Conservation (phyloP, 2,888 invertebrate genomes). For the Cistogaster globosa region DNA sequence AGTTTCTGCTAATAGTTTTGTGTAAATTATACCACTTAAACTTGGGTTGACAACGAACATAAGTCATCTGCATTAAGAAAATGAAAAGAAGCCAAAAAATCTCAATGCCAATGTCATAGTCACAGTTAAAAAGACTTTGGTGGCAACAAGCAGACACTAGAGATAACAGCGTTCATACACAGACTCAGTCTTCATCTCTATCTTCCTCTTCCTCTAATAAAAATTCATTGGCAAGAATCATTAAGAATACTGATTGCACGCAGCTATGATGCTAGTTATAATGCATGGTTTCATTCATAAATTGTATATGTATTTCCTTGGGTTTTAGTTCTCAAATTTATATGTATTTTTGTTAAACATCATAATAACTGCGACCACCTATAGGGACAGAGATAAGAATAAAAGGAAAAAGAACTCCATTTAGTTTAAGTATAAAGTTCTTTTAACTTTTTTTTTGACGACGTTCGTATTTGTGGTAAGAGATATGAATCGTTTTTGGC, state of each 20-base stretch:
- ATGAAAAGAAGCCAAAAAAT: conserved; percentile 61
- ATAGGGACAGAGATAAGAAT: conserved; percentile 9
- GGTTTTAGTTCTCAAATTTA: not conserved
- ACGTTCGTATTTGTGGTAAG: conserved; percentile 4
- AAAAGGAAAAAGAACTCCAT: conserved; percentile 10
- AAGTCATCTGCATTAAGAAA: conserved; percentile 66
- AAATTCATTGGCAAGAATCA: conserved; percentile 49
- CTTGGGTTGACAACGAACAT: conserved; percentile 73
- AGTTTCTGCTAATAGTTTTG: conserved; percentile 73
- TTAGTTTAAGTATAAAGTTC: not conserved
- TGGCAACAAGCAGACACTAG: conserved; percentile 22
- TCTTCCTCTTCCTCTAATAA: not conserved
- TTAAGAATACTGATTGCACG: conserved; percentile 12
- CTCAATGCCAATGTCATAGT: conserved; percentile 65
- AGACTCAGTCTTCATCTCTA: not conserved
- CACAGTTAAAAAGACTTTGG: conserved; percentile 16
- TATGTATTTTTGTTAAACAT: conserved; percentile 40
- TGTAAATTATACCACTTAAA: conserved; percentile 78
- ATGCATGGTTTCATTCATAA: conserved; percentile 61
- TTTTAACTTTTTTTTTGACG: conserved; percentile 12
- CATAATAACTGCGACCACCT: conserved; percentile 60
- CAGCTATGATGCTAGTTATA: conserved; percentile 62
- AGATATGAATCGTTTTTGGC: conserved; percentile 29
- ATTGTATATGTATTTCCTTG: not conserved
- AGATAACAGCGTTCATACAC: not conserved